A percentile compares a stretch with the other conserved stretches of the same genome.
Evolutionary conservation across 1,140 invertebrate genomes (phyloP).

Genomic region (Polypedilum pembai): DNA sequence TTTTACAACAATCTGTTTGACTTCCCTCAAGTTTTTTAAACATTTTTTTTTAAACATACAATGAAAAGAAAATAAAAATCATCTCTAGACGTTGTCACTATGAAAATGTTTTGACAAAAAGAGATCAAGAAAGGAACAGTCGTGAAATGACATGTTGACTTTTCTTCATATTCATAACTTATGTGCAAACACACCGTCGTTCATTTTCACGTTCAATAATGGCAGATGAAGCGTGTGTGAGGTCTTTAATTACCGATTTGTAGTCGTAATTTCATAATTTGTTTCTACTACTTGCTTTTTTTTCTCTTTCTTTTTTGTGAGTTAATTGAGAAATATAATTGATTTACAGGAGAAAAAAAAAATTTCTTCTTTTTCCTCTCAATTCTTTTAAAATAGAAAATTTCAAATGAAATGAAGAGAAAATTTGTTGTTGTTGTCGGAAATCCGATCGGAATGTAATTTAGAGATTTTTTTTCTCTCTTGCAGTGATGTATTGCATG

Average conservation of each 20-base stretch:
- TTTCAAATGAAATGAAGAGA: not conserved
- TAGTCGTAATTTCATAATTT: constrained; percentile 15
- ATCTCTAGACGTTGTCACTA: not conserved
- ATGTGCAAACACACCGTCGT: not conserved
- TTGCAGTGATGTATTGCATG: not conserved
- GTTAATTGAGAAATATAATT: constrained; percentile 24
- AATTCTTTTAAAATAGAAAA: not conserved
- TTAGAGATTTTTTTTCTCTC: constrained; percentile 2
- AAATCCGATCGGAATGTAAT: constrained; percentile 12
- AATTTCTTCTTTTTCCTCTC: constrained; percentile 10
- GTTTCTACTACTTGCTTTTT: not conserved
- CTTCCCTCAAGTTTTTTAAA: no score
- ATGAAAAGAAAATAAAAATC: not conserved
- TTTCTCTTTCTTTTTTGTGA: not conserved
- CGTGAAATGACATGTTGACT: constrained; percentile 12
- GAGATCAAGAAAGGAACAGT: constrained; percentile 10
- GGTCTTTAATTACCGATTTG: constrained; percentile 28
- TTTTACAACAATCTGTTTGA: no score
- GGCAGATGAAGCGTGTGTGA: not conserved
- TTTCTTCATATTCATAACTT: constrained; percentile 7
- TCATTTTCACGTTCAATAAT: not conserved
- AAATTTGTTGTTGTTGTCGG: not conserved
- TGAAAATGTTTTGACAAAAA: constrained; percentile 14
- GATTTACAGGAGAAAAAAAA: not conserved
- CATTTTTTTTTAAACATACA: no score